These are phyloP conservation scores for Sphaerodactylus townsendi DNA, from an alignment of 2,113 vertebrate genomes.

Conservation along the genomic window DNA sequence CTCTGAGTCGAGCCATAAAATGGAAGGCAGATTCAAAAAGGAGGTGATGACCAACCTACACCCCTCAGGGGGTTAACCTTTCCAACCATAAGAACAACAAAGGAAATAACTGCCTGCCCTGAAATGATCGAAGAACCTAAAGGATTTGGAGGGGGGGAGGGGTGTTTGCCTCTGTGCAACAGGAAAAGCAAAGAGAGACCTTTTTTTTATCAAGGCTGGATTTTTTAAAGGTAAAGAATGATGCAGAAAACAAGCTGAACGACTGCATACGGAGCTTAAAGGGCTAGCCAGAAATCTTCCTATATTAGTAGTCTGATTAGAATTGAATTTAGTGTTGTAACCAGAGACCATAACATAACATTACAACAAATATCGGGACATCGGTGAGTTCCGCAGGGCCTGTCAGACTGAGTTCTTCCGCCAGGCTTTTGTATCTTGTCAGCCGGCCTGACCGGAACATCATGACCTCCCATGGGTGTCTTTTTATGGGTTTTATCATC, in stretches of 20 bases:
- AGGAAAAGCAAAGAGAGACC: not conserved
- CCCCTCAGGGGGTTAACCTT: not conserved
- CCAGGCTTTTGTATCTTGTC: too few relatives aligned
- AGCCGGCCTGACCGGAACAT: too few relatives aligned
- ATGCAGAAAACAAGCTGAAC: not conserved
- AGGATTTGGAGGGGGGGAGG: too few relatives aligned
- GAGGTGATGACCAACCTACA: not conserved
- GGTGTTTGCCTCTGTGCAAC: not conserved
- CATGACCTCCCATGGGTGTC: too few relatives aligned
- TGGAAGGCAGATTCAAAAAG: not conserved
- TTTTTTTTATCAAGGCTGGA: not conserved
- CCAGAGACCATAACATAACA: too few relatives aligned
- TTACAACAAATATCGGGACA: too few relatives aligned
- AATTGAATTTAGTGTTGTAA: too few relatives aligned
- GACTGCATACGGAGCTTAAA: not conserved
- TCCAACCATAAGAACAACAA: not conserved
- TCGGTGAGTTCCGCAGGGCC: too few relatives aligned
- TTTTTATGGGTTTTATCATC: too few relatives aligned
- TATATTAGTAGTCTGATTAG: not conserved
- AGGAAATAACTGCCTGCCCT: not conserved
- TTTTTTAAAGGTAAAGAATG: not conserved
- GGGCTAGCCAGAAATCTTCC: rapidly evolving
- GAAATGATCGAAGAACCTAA: not conserved
- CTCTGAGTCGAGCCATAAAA: not conserved
- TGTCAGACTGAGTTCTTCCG: too few relatives aligned